Percentiles rank a stretch among this genome's conserved stretches.
These are phyloP conservation scores for Ceratina calcarata DNA, from an alignment of 1,140 invertebrate genomes.

Conservation along the genomic window DNA sequence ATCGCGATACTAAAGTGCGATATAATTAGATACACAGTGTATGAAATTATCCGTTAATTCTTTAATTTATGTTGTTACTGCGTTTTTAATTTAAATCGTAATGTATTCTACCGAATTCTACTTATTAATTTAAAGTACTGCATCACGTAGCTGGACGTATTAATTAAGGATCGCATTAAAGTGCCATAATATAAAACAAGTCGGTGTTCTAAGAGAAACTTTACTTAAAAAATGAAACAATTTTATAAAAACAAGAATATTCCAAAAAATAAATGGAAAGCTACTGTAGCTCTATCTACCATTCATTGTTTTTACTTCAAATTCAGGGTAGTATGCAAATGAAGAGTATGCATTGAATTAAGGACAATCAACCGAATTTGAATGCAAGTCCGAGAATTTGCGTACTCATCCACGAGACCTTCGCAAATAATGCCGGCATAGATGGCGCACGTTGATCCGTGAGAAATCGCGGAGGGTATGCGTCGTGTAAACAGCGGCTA, in stretches of 20 bases:
- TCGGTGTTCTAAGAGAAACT: background rate
- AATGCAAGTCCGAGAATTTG: background rate
- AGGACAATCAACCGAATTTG: slow-evolving; percentile 12
- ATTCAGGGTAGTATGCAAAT: background rate
- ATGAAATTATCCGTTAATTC: background rate
- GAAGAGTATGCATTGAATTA: background rate
- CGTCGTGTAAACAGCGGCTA: slow-evolving; percentile 24
- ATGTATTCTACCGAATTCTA: background rate
- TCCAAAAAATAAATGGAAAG: background rate
- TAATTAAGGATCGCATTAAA: background rate
- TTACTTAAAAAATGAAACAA: background rate
- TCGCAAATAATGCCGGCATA: slow-evolving; percentile 24
- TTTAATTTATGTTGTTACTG: background rate
- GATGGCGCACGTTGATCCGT: slow-evolving; percentile 32
- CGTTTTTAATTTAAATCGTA: background rate
- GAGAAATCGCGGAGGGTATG: slow-evolving; percentile 42
- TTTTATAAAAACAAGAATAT: background rate
- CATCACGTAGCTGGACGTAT: background rate
- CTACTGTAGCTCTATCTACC: background rate
- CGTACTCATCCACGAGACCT: background rate
- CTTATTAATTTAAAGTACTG: slow-evolving; percentile 1
- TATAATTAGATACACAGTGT: background rate
- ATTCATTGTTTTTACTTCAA: background rate
- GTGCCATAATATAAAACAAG: background rate
- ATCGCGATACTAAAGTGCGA: background rate